Conservation (phyloP, 2,797 vertebrate species). For the Eulemur rubriventer region DNA sequence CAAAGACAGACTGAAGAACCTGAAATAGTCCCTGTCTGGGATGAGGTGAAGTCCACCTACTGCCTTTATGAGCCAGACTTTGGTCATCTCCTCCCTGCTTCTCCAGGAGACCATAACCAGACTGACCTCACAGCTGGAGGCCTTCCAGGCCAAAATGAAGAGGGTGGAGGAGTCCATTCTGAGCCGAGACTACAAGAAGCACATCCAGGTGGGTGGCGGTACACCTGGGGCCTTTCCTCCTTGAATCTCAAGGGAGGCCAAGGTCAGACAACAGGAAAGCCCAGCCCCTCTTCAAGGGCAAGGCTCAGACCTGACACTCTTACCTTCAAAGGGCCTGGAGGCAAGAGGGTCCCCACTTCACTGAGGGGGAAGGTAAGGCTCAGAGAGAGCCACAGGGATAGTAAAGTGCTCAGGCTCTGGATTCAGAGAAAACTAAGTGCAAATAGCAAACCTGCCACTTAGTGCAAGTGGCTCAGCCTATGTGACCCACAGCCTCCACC, state of each 20-base stretch:
- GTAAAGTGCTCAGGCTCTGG: neutral
- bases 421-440: neutral
- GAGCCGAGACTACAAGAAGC: slow-evolving; percentile 91
- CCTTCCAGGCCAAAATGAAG: slow-evolving; percentile 90
- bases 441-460: neutral
- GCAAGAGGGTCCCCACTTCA: neutral
- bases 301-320: neutral
- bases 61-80: neutral
- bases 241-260: neutral
- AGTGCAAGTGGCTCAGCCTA: neutral
- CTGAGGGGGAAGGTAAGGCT: neutral
- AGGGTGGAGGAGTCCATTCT: slow-evolving; percentile 89
- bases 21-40: neutral
- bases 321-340: neutral
- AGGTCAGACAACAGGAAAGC: neutral
- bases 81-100: neutral
- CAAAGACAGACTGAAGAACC: neutral
- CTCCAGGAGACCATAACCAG: slow-evolving; percentile 85
- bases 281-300: neutral
- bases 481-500: neutral
- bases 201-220: slow-evolving; percentile 89
- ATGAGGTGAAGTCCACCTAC: neutral
- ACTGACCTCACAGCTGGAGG: slow-evolving; percentile 87
- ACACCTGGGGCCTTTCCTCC: neutral
- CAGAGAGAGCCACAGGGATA: neutral